phyloP scores from a whole-genome alignment of 2,113 vertebrate species.

The Sorex fumeus region DNA sequence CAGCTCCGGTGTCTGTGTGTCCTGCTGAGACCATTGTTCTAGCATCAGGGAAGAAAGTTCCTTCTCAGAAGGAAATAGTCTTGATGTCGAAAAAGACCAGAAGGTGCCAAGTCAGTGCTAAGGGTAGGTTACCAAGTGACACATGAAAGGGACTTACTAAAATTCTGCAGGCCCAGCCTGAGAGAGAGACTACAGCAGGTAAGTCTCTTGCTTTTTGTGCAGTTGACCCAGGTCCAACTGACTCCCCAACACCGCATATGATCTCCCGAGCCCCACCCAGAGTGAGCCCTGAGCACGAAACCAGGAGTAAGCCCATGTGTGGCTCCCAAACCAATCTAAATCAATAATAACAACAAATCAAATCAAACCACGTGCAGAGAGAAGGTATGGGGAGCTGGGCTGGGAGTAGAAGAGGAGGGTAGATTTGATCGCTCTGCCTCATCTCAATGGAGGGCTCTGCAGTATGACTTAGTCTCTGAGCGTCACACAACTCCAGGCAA shows the following conservation, averaged over 20 bases:
- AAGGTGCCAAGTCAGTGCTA: background rate
- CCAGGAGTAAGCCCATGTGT: too few species aligned
- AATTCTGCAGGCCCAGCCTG: background rate
- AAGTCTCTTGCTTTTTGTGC: too few species aligned
- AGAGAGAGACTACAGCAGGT: too few species aligned
- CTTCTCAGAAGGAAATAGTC: background rate
- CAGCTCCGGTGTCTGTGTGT: background rate
- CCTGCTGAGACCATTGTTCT: background rate
- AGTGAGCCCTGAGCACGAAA: too few species aligned
- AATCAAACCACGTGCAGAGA: background rate
- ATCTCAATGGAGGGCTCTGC: background rate
- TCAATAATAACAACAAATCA: too few species aligned
- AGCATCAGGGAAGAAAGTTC: background rate
- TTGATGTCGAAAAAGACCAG: conserved; percentile 7
- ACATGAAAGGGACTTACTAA: background rate
- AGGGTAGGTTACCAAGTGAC: background rate
- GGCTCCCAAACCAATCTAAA: too few species aligned
- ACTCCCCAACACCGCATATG: too few species aligned
- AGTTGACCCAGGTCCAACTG: too few species aligned
- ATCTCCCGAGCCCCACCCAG: too few species aligned
- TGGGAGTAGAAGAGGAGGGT: background rate
- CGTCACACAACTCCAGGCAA: conserved; percentile 8
- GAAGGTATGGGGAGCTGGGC: background rate
- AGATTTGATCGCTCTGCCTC: conserved; percentile 9
- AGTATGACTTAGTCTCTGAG: background rate